phyloP scores from a whole-genome alignment of 53 echinoderm and acorn worm genomes.

The Apostichopus leukothele region DNA sequence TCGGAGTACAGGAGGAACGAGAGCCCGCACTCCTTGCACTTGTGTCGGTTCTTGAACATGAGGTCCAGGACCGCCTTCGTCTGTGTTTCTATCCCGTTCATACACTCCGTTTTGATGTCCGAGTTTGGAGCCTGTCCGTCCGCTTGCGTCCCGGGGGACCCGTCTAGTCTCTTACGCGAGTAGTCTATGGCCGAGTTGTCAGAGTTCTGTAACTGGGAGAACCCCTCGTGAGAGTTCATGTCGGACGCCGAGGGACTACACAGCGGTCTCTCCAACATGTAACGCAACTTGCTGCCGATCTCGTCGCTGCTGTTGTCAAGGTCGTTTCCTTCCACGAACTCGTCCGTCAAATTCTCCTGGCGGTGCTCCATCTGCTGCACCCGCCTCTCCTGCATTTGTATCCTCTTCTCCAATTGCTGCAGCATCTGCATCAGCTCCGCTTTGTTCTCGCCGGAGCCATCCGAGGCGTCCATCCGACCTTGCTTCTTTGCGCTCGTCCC shows the following conservation, averaged over 20 bases:
- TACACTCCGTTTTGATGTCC: neutral
- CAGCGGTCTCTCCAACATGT: constrained; percentile 65
- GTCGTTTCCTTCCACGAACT: constrained; percentile 57
- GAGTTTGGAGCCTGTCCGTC: neutral
- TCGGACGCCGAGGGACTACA: constrained; percentile 23
- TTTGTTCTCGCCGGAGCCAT: constrained; percentile 81
- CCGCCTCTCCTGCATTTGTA: constrained; percentile 90
- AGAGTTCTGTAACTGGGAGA: neutral
- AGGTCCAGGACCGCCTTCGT: constrained; percentile 80
- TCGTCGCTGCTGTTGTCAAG: constrained; percentile 42
- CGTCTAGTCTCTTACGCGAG: constrained; percentile 13
- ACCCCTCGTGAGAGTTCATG: constrained; percentile 27
- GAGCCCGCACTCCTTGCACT: constrained; percentile 94
- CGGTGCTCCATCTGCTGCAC: constrained; percentile 90
- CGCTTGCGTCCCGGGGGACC: neutral
- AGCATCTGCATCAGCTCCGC: constrained; percentile 93
- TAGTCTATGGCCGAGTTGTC: constrained; percentile 29
- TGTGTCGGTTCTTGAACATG: constrained; percentile 91
- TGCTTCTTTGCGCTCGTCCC: constrained; percentile 48
- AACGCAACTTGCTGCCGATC: constrained; percentile 72
- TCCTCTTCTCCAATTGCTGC: constrained; percentile 87
- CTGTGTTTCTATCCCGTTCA: constrained; percentile 52
- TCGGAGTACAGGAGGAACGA: constrained; percentile 95
- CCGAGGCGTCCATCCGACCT: constrained; percentile 42
- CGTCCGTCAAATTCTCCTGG: constrained; percentile 80